Base-by-base conservation (phyloP, 23 tunicate genomes). In the Diplosoma virens region DNA sequence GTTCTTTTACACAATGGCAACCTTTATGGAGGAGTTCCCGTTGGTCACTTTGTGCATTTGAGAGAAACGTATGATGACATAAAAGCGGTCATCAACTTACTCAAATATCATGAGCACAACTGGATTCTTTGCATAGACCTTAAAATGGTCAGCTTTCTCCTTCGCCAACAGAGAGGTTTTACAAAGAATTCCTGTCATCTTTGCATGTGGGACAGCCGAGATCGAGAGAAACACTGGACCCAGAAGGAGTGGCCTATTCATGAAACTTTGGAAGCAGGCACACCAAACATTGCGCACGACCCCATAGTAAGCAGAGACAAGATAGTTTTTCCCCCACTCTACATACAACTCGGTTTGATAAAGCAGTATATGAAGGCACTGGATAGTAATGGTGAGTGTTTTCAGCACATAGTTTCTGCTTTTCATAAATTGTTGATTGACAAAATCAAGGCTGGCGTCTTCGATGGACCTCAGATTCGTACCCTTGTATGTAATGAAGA, bases 211-310 rank as follows among this genome's bases (percentile, higher is more conserved):
- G 54, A 68, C 54, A 68, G 75, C 54, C 6, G 75, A 35, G 75
- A 63, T 63, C 35, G 35, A 63, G 70, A 28, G 9, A 63, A 63
- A 6, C 36, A 63, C 70, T 63, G 35, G 70, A 63, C 35, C 35
- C 35, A 28, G 36, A 30, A 63, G 9, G 70, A 63, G 9, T 63
- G 70, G 70, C 54, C 22, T 26, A 68, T 37, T 23, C 75, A 26
- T 68, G 75, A 68, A 68, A 36, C 54, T 34, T 68, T 68, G 75
- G 54, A 68, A 7, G 75, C 75, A 68, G 75, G 75, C 75, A 68
- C 37, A 54, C 75, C 54, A 23, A 68, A 68, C 54, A 68, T 68
- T 35, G 75, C 37, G 75, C 75, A 36, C 54, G 53, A 68, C 75
- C 54, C 75, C 54, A 36, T 68, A 22, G 75, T 68, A 34, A 36